Evolutionary conservation across 2,888 invertebrate genomes (phyloP), one percentile per base, ranked within the genome.

Genomic region (Dicycla oo): DNA sequence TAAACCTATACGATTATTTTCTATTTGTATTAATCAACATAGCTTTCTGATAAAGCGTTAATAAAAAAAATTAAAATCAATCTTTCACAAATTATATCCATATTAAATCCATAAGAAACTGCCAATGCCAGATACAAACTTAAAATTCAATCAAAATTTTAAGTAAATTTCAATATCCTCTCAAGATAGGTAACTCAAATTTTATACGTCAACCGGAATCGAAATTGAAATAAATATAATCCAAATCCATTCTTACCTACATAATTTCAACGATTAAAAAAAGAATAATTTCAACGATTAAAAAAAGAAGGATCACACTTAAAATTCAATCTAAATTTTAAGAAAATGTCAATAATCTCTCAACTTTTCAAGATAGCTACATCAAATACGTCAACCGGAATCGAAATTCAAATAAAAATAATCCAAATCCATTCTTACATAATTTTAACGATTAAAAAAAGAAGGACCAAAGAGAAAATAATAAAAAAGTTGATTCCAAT

Each of bases 401-500:
- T 20, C 11, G 6, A 53, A 64, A 68, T 45, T 23, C 13, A 13
- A 47, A 30, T 78, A 73, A 54, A 76, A 51, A 51, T 45, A 26
- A 56, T 57, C 15, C 54, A 30, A 62, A 72, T 65, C 64, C 45
- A 62, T 68, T 76, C 69, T 57, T 20, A 61, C 54, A 70, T 58
- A 69, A 69, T 63, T 54, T 60, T 40, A 56, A 54, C 51, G 56
- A 67, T 71, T 65, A 53, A 68, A 81, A 69, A 62, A 61, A 64
- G 49, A 60, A 78, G n/a, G 49, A 47, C 65, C 60, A 58, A 51
- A 61, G 65, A 65, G 65, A 43, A 73, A 67, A 73, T 76, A 77
- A 81, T 81, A 73, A 82, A 80, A 78, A 80, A 70, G 57, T 79
- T 79, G 61, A 79, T 80, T 79, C 79, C 78, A 80, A 85, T 80